Evolutionary conservation across 35 echinoderm and acorn worm genomes (phyloP), one percentile per base, ranked within the genome.

Genomic region (Holothuria glaberrima): DNA sequence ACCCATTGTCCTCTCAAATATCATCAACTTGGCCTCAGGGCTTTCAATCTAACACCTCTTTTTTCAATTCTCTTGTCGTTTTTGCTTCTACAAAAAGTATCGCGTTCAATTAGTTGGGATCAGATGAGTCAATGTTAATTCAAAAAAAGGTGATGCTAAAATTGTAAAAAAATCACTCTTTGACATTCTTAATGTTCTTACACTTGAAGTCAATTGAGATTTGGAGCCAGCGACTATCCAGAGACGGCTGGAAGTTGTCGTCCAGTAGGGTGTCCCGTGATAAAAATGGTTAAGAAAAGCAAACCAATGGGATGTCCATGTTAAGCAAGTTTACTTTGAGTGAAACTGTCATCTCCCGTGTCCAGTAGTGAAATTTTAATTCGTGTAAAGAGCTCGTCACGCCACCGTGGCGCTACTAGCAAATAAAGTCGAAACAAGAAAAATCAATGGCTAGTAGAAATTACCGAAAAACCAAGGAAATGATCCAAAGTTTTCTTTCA

Each of bases 191-290:
- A 78, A 78, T 78, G 74, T 48, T 48, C 12, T 21, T 13, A 78
- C 74, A 27, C 74, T 78, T 78, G 74, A 78, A 78, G 74, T 78
- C 74, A 48, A 78, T 78, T 78, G 74, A 24, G 27, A 33, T 56
- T 78, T 17, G 74, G 74, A 78, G 74, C 74, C 74, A 78, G 50
- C 12, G 50, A 54, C 10, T 54, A 14, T 54, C 50, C 4, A 41
- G 25, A 30, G 36, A 78, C 29, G 21, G 50, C 22, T 48, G 12
- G 21, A 48, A 38, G 41, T 22, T 48, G 74, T 48, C 74, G 44
- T 48, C 22, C 36, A 78, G 50, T 52, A 54, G 50, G 38, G 36
- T 38, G 41, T 74, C 70, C 19, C 38, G 36, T 33, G 22, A 48
- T 54, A 18, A 48, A 24, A 78, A 78, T 48, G 50, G 44, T 48